A percentile compares a stretch with the other conserved stretches of the same genome.
phyloP scores from a whole-genome alignment of 2,888 invertebrate species.

The Coenonympha glycerion region DNA sequence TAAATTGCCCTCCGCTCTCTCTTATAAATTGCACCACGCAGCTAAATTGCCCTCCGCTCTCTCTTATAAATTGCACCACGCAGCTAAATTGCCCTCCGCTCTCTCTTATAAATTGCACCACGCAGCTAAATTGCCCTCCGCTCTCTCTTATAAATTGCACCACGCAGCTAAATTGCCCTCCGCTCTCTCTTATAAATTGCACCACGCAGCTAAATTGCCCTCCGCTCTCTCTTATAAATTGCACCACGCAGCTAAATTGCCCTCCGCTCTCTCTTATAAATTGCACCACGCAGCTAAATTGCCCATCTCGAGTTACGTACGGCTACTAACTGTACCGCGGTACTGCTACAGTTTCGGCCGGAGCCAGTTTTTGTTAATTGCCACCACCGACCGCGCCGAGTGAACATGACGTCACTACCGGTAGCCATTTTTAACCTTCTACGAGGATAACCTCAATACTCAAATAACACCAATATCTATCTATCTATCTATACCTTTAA shows the following conservation, averaged over 20 bases:
- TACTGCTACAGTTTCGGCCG: constrained; percentile 57
- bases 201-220: constrained; percentile 41
- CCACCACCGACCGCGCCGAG: constrained; percentile 21
- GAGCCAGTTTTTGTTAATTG: constrained; percentile 58
- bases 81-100: constrained; percentile 44
- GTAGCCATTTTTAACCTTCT: constrained; percentile 27
- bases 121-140: constrained; percentile 44
- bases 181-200: constrained; percentile 27
- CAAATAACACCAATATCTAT: too few relatives aligned
- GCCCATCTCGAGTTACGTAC: constrained; percentile 60
- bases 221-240: constrained; percentile 28
- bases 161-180: constrained; percentile 43
- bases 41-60: constrained; percentile 44
- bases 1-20: constrained; percentile 39
- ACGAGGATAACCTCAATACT: too few relatives aligned
- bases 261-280: constrained; percentile 26
- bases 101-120: constrained; percentile 30
- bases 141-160: constrained; percentile 29
- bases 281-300: constrained; percentile 39
- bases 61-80: constrained; percentile 31
- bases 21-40: constrained; percentile 30
- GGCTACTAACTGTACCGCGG: constrained; percentile 62
- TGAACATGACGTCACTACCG: constrained; percentile 31
- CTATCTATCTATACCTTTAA: too few relatives aligned
- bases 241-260: constrained; percentile 40